A percentile compares a stretch with the other conserved stretches of the same genome.
Conservation (phyloP, 1,140 invertebrate species). For the Trachelipus rathkii region DNA sequence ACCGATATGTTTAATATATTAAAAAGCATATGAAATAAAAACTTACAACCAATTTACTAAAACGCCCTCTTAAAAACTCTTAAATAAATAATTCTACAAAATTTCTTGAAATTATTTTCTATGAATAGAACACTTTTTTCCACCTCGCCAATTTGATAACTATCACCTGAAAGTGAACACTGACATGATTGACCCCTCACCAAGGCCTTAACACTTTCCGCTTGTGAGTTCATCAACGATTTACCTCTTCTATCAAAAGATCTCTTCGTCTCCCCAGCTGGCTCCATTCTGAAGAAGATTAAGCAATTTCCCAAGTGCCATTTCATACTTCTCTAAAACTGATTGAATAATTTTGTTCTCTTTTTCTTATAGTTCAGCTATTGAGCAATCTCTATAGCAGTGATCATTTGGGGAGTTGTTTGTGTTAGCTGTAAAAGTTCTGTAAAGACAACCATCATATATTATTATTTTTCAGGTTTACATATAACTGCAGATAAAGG, state of each 20-base stretch:
- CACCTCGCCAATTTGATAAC: neutral
- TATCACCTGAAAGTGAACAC: neutral
- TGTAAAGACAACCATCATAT: conserved; percentile 3
- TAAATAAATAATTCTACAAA: no score
- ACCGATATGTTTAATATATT: no score
- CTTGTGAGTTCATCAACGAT: conserved; percentile 24
- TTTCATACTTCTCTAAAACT: conserved; percentile 27
- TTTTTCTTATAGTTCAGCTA: conserved; percentile 24
- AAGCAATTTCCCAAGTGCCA: conserved; percentile 24
- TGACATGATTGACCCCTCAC: neutral
- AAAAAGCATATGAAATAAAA: no score
- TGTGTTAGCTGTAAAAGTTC: conserved; percentile 18
- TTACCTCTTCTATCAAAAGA: conserved; percentile 20
- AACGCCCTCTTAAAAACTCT: no score
- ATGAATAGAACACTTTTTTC: neutral
- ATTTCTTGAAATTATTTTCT: no score
- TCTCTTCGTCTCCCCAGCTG: conserved; percentile 24
- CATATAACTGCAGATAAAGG: no score
- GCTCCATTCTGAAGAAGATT: conserved; percentile 26
- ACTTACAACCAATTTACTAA: no score
- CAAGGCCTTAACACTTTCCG: conserved; percentile 15
- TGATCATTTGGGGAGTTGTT: conserved; percentile 17
- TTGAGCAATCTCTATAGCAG: conserved; percentile 25
- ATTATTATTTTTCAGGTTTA: neutral
- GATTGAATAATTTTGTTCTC: conserved; percentile 18